Evolutionary conservation across 2,797 vertebrate genomes (phyloP), one percentile per base, ranked within the genome.

Genomic region (Takifugu ocellatus): DNA sequence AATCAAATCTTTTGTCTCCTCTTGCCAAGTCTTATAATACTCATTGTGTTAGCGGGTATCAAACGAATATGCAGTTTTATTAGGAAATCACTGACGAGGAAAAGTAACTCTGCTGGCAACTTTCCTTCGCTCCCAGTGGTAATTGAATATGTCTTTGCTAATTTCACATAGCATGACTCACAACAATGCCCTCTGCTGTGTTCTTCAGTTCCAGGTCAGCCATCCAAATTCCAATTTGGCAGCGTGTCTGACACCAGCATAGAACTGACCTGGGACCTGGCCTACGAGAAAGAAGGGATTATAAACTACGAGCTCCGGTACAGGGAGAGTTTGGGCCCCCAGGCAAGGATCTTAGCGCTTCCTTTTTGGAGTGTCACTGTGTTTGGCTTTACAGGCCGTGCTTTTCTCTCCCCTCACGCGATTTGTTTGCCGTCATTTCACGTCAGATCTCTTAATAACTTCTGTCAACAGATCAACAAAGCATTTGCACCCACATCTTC

Each of bases 191-290:
- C 15, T 60, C 5, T 51, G 50, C 36, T 59, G 15, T 72, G 25
- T 55, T 59, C 56, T 71, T 53, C 68, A 93, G 92, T 93, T 80
- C 92, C 92, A 47, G 91, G 88, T 66, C 92, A 99, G 84, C 97
- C 97, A 1, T 94, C 94, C 88, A 99, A 95, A 85, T 94, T 99
- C 83, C 92, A 93, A 81, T 92, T 94, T 0, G 95, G 96, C 53
- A 93, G 95, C 58, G 95, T 95, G 81, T 94, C 94, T 0, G 96
- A 98, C 85, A 97, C 94, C 0, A 95, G 92, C 78, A 93, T 99
- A 9, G 75, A 94, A 61, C 88, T 99, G 44, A 95, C 92, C 0
- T 99, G 97, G 97, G 96, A 96, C 52, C 90, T 94, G 0, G 94
- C 97, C 1, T 89, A 88, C 25, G 92, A 96, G 29, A 96, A 96